Percentiles rank a stretch among this genome's conserved stretches.
Evolutionary conservation across 2,888 invertebrate species (phyloP).

Genomic region (Chloroclystis v-ata): DNA sequence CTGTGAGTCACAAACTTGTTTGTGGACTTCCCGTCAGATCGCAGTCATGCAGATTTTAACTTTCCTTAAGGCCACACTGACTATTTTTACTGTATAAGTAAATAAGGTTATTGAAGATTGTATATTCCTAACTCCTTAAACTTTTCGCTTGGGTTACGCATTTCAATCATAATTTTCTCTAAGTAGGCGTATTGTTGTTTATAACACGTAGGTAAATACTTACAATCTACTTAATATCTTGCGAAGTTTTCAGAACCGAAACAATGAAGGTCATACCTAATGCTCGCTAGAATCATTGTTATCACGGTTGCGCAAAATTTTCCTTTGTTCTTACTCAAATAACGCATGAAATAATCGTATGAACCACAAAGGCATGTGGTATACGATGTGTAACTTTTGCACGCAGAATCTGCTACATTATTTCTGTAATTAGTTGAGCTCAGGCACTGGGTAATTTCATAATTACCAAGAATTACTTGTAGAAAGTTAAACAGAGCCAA

Average conservation of each 20-base stretch:
- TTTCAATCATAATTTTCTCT: too few species aligned
- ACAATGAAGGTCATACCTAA: constrained; percentile 20
- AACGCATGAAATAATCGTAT: constrained; percentile 19
- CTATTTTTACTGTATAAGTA: too few species aligned
- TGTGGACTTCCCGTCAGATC: constrained; percentile 12
- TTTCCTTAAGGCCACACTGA: constrained; percentile 3
- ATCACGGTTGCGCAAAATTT: constrained; percentile 27
- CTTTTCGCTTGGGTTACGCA: too few species aligned
- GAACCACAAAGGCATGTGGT: constrained; percentile 7
- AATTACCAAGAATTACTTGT: constrained; percentile 1
- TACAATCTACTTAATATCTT: constrained; percentile 4
- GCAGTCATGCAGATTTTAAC: not conserved
- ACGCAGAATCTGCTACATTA: constrained; percentile 6
- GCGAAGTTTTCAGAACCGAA: constrained; percentile 15
- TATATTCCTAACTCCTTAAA: too few species aligned
- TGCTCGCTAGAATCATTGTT: constrained; percentile 25
- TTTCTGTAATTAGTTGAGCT: constrained; percentile 8
- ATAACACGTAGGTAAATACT: not conserved
- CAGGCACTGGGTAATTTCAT: constrained; percentile 3
- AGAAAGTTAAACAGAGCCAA: constrained; percentile 2
- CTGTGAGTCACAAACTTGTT: constrained; percentile 16
- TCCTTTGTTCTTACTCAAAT: constrained; percentile 28
- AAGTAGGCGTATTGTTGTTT: too few species aligned
- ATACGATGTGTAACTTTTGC: constrained; percentile 15
- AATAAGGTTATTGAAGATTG: too few species aligned